Evolutionary conservation across 2,888 invertebrate genomes (phyloP).

Genomic region (Abrostola triplasia): DNA sequence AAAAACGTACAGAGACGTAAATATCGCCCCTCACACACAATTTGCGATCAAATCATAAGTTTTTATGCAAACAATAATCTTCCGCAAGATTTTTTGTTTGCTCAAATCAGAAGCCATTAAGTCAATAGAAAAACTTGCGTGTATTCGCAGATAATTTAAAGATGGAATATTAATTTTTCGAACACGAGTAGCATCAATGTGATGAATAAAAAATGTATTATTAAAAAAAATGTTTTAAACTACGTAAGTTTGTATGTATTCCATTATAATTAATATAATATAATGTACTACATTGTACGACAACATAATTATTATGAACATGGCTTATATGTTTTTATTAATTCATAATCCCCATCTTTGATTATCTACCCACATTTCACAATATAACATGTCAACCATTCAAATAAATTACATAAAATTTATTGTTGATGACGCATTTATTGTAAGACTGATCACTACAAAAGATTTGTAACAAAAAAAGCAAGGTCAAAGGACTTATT

Average conservation of each 20-base stretch:
- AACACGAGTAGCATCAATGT: too few species aligned
- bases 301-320: too few species aligned
- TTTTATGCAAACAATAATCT: slow-evolving; percentile 59
- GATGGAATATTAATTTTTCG: background rate
- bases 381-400: too few species aligned
- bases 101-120: slow-evolving; percentile 40
- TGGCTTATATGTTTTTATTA: too few species aligned
- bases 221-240: too few species aligned
- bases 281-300: too few species aligned
- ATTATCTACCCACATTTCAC: too few species aligned
- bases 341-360: too few species aligned
- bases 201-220: too few species aligned
- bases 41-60: slow-evolving; percentile 52
- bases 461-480: slow-evolving; percentile 34
- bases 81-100: slow-evolving; percentile 47
- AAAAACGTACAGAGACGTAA: slow-evolving; percentile 19
- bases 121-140: slow-evolving; percentile 32
- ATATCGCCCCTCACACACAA: slow-evolving; percentile 38
- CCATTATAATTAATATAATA: too few species aligned
- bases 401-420: too few species aligned
- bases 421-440: slow-evolving; percentile 17
- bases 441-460: slow-evolving; percentile 21
- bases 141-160: slow-evolving; percentile 12
- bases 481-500: slow-evolving; percentile 57
- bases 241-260: too few species aligned